Evolutionary conservation across 2,113 vertebrate genomes (phyloP), one percentile per base, ranked within the genome.

Genomic region (Halichoerus grypus): DNA sequence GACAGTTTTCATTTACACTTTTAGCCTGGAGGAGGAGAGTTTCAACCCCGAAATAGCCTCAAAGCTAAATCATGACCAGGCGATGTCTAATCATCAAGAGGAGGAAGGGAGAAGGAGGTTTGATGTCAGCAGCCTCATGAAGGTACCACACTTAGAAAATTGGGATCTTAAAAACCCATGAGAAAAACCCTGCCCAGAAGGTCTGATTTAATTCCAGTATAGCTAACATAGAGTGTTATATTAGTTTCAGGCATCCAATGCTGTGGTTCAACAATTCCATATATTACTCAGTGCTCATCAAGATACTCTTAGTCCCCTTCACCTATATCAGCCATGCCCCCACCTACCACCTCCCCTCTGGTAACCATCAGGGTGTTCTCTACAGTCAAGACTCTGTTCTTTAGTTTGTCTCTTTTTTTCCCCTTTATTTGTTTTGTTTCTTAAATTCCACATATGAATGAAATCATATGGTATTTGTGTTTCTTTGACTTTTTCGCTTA

Each of bases 51-150:
- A 57, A 95, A 76, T 0, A 14, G 10, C 2, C 21, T 36, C 14
- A 8, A 7, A n/a, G 42, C 57, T 57, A 77, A 53, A 65, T 46
- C 42, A 79, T 59, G 51, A 15, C 28, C 86, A 79, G 42, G 36
- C 24, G 61, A 42, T 5, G 28, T 69, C 63, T 77, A 39, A 76
- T 71, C 15, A 51, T 55, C 88, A 85, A 85, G 5, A 59, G 16
- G 22, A 53, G 16, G 13, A 9, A 2, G 4, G 24, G 1, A 0
- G 28, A n/a, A 18, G 36, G 51, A 2, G 11, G 21, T 53, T 11
- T 86, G 21, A n/a, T 5, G 9, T 95, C 39, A 63, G 74, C 67
- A 79, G 55, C 12, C 67, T 91, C 65, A 16, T 0, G 55, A 95
- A 51, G 55, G 26, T 3, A 19, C 13, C 31, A 69, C 5, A n/a